Base-by-base conservation (phyloP, 2,797 vertebrate genomes). In the Cetoscarus ocellatus region DNA sequence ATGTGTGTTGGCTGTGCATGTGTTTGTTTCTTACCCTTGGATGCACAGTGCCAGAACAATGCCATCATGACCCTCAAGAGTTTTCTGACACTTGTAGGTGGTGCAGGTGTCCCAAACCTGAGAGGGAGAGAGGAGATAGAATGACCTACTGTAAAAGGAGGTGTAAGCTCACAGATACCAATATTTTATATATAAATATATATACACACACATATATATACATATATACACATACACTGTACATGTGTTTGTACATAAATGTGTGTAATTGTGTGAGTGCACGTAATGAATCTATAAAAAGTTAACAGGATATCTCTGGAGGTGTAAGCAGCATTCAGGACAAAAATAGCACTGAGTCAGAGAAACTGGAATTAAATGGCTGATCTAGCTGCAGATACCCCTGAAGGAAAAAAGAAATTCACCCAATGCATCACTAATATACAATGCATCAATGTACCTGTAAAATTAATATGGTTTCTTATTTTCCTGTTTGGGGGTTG, bases 61-160 rank as follows among this genome's bases (percentile, higher is more conserved):
- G 86, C 98, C 98, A 35, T 99, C 98, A 0, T 99, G 98, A 45
- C 98, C 98, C 86, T 99, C 98, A 34, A 99, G 92, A 12, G 98
- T 99, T 91, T 99, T 99, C 94, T 99, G 98, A 94, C 98, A 99
- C 92, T 99, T 99, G 93, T 99, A 99, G 10, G 98, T 99, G 70
- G 98, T 99, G 86, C 98, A 99, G 36, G 98, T 99, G 86, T 99
- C 98, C 98, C 98, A 99, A 7, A 99, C 98, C 98, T 99, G 67
- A 59, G 39, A 49, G 0, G 1, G 11, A 43, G 34, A 50, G 0
- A 61, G 2, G 8, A 55, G 0, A 44, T 1, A 8, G 9, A 36
- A 0, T n/a, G 42, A 47, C 7, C 57, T 10, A 17, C 1, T 2
- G 10, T 17, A 27, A 27, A 27, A 27, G 27, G 4, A 27, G 27